Conservation (phyloP, 2,113 vertebrate genomes). For the Tapirus terrestris region DNA sequence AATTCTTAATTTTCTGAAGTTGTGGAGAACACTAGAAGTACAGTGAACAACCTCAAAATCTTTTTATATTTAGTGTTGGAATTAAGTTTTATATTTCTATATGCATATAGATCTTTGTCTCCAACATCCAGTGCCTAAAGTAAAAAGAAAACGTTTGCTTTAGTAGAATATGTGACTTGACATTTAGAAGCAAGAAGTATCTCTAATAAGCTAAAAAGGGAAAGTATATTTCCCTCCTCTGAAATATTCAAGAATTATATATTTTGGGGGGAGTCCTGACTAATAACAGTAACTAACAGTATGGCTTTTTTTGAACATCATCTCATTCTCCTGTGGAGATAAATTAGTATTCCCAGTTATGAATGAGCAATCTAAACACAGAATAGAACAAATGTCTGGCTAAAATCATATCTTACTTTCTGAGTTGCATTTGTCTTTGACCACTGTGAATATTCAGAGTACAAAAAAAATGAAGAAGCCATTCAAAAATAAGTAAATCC, state of each 20-base stretch:
- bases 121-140: background rate
- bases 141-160: conserved; percentile 45
- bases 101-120: background rate
- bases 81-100: background rate
- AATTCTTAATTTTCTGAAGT: conserved; percentile 31
- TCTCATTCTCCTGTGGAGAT: background rate
- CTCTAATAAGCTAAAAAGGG: background rate
- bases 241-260: background rate
- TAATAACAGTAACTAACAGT: background rate
- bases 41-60: background rate
- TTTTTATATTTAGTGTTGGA: conserved; percentile 24
- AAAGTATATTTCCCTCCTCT: background rate
- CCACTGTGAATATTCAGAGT: background rate
- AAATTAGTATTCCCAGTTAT: conserved; percentile 1
- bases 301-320: conserved; percentile 51
- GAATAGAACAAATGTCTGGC: background rate
- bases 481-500: conserved; percentile 39
- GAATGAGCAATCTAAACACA: background rate
- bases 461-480: background rate
- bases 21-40: background rate
- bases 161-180: conserved; percentile 3
- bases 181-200: conserved; percentile 45
- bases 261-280: background rate
- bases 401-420: conserved; percentile 41
- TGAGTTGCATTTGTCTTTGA: background rate